Conservation (phyloP, 2,113 vertebrate genomes). For the Scomber japonicus region DNA sequence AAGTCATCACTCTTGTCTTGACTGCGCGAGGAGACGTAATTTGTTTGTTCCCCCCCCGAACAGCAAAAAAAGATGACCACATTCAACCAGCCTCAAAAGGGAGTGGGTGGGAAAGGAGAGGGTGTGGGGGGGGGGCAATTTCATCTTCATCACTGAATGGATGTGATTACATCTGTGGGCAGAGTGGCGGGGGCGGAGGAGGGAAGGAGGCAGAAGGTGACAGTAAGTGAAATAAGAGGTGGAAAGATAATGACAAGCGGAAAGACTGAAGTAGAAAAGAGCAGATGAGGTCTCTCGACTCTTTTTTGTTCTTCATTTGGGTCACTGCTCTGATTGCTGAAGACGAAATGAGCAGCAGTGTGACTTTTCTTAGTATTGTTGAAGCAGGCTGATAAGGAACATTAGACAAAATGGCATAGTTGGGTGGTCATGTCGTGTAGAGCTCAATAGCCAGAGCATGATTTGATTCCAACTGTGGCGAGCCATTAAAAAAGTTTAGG, state of each 20-base stretch:
- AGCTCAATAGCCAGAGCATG: slow-evolving; percentile 22
- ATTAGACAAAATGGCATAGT: slow-evolving; percentile 18
- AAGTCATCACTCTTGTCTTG: slow-evolving; percentile 20
- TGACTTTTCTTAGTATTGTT: slow-evolving; percentile 29
- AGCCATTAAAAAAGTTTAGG: not conserved
- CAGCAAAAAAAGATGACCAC: slow-evolving; percentile 59
- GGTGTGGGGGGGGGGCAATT: slow-evolving; percentile 7
- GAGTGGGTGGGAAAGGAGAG: slow-evolving; percentile 15
- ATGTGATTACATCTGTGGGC: slow-evolving; percentile 62
- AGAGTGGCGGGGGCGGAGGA: not conserved
- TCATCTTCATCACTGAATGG: slow-evolving; percentile 72
- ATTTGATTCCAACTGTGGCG: slow-evolving; percentile 9
- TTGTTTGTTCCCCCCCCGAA: slow-evolving; percentile 69
- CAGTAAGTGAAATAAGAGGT: slow-evolving; percentile 52
- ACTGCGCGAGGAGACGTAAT: slow-evolving; percentile 57
- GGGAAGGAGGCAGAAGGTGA: slow-evolving; percentile 30
- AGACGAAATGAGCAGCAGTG: slow-evolving; percentile 27
- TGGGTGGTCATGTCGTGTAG: not conserved
- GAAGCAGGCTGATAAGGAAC: slow-evolving; percentile 36
- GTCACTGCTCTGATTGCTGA: slow-evolving; percentile 52
- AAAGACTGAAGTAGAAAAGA: slow-evolving; percentile 39
- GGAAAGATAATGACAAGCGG: slow-evolving; percentile 61
- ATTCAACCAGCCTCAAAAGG: slow-evolving; percentile 41
- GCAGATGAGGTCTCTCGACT: slow-evolving; percentile 43
- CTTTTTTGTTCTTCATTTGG: slow-evolving; percentile 41